Conservation (phyloP, 2,888 invertebrate genomes). For the Macroteleia sp. region DNA sequence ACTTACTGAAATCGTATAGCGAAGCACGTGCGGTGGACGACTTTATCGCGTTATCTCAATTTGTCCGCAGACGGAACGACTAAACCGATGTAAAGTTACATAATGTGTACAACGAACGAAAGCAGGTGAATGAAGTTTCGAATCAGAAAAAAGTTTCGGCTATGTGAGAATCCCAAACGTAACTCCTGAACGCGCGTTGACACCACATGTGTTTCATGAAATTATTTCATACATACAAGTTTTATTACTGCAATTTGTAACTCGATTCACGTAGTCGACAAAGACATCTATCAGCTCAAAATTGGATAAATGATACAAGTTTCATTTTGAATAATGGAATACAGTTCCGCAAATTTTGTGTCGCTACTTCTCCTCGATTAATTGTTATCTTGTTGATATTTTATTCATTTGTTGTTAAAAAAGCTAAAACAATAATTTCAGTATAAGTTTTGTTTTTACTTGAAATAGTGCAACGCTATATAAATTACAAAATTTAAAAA, state of each 20-base stretch:
- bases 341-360: background rate
- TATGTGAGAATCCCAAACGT: slow-evolving; percentile 4
- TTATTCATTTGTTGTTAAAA: too few species aligned
- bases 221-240: slow-evolving; percentile 30
- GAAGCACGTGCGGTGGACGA: slow-evolving; percentile 50
- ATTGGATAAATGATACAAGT: slow-evolving; percentile 23
- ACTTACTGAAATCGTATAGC: slow-evolving; percentile 50
- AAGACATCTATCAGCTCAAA: slow-evolving; percentile 23
- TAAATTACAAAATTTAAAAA: too few species aligned
- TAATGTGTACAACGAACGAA: slow-evolving; percentile 27
- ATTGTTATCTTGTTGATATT: too few species aligned
- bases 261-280: slow-evolving; percentile 13
- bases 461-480: too few species aligned
- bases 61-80: slow-evolving; percentile 52
- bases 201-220: slow-evolving; percentile 26
- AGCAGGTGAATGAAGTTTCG: slow-evolving; percentile 38
- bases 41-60: slow-evolving; percentile 61
- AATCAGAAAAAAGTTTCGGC: slow-evolving; percentile 41
- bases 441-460: too few species aligned
- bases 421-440: too few species aligned
- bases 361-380: too few species aligned
- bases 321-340: slow-evolving; percentile 25
- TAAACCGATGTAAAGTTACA: slow-evolving; percentile 53
- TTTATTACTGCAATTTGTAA: slow-evolving; percentile 36
- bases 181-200: slow-evolving; percentile 34